A percentile compares a stretch with the other conserved stretches of the same genome.
Evolutionary conservation across 2,113 vertebrate species (phyloP).

Genomic region (Dipodomys spectabilis): DNA sequence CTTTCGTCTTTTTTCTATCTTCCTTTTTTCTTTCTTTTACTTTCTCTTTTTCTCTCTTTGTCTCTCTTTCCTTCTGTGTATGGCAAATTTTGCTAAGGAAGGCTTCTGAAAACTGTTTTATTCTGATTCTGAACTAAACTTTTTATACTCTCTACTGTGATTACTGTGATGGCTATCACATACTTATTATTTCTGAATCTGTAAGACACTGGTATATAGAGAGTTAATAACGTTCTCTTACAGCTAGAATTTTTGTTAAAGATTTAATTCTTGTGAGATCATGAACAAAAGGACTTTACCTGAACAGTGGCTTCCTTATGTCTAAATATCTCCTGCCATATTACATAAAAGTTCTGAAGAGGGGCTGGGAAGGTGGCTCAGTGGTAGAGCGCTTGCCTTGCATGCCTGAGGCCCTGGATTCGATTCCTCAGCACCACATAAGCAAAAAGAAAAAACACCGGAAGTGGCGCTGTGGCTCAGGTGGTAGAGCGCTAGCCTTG

Average conservation of each 20-base stretch:
- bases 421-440: too few species aligned
- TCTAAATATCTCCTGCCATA: not conserved
- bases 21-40: too few species aligned
- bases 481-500: too few species aligned
- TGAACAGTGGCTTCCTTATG: not conserved
- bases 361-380: too few species aligned
- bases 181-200: not conserved
- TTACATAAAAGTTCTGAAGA: not conserved
- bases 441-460: too few species aligned
- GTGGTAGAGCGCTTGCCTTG: too few species aligned
- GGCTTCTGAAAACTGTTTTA: not conserved
- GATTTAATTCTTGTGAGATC: not conserved
- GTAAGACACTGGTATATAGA: not conserved
- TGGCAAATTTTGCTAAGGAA: not conserved
- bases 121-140: not conserved
- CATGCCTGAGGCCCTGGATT: too few species aligned
- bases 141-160: not conserved
- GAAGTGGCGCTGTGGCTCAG: too few species aligned
- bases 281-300: not conserved
- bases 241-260: slow-evolving; percentile 25
- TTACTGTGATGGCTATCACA: not conserved
- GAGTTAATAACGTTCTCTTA: not conserved
- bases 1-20: not conserved
- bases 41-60: too few species aligned
- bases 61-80: too few species aligned